Evolutionary conservation across 2,113 vertebrate genomes (phyloP), one percentile per base, ranked within the genome.

Genomic region (Notiomystis cincta): DNA sequence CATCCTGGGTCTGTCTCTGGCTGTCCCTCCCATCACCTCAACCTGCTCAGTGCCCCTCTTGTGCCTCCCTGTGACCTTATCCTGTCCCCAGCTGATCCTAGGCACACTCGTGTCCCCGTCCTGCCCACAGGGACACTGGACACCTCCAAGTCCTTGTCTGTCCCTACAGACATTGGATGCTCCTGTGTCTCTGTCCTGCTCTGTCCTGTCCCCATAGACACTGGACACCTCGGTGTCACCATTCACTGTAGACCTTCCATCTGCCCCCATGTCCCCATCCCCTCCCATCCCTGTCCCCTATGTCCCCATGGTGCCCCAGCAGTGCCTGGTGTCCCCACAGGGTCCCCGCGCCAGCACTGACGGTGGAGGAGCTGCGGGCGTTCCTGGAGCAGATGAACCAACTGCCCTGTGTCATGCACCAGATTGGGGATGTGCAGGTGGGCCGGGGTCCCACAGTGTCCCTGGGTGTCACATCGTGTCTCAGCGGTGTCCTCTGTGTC

Each of bases 1-100:
- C 21, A 1, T n/a, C n/a, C n/a, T n/a, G n/a, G n/a, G 4, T 0
- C 1, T 37, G 58, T 33, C 58, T 9, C 61, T 38, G 5, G 4
- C 4, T 11, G 40, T 40, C 40, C 23, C 35, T 67, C 6, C 8
- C 1, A 4, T 31, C 6, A 10, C 14, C 18, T 33, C 30, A 15
- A 3, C 2, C 7, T 10, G 2, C 10, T 11, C 10, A 5, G 62
- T 37, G 38, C 21, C 10, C 6, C 7, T 62, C 8, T 24, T 8
- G 35, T 19, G 44, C 15, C 28, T 35, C 24, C 8, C 15, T 8
- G 4, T 22, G 53, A 2, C 14, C 11, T 3, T 13, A 20, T 19
- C 5, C 17, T n/a, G 48, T 57, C 13, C 22, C 20, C 5, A 5
- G 3, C 2, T 51, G 9, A 14, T 7, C 12, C 8, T 35, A 45